A percentile compares a stretch with the other conserved stretches of the same genome.
phyloP scores from a whole-genome alignment of 2,113 vertebrate genomes.

The Halcyon malimbica region DNA sequence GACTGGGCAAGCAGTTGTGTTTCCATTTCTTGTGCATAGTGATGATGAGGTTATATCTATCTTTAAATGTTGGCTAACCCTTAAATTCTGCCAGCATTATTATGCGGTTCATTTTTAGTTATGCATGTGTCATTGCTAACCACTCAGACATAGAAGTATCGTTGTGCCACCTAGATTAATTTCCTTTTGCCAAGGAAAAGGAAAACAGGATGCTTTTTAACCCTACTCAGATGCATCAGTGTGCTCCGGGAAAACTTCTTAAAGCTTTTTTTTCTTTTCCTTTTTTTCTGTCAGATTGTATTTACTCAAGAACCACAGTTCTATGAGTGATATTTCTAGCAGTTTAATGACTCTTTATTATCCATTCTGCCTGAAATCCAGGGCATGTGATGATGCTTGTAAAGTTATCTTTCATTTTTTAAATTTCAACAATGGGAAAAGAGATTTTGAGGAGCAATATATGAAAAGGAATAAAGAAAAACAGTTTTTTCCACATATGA shows the following conservation, averaged over 20 bases:
- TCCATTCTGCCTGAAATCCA: not conserved
- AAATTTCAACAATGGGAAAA: not conserved
- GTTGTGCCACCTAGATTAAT: not conserved
- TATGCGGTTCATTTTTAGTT: not conserved
- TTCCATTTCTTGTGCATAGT: not conserved
- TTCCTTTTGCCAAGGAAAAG: not conserved
- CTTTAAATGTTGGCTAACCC: not conserved
- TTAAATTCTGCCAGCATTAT: not conserved
- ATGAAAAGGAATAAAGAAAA: slow-evolving; percentile 43
- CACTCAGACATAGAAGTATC: not conserved
- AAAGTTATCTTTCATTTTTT: slow-evolving; percentile 7
- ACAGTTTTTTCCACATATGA: not conserved
- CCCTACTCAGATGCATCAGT: not conserved
- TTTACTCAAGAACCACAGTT: not conserved
- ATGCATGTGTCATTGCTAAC: slow-evolving; percentile 4
- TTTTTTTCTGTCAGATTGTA: not conserved
- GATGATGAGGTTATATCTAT: not conserved
- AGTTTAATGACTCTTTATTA: not conserved
- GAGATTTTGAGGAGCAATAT: not conserved
- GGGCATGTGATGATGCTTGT: not conserved
- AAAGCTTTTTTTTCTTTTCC: not conserved
- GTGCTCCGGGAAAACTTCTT: not conserved
- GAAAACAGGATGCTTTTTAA: slow-evolving; percentile 25
- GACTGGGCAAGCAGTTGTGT: not conserved
- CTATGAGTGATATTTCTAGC: not conserved